Base-by-base conservation (phyloP, 2,797 vertebrate genomes). In the Picus viridis region DNA sequence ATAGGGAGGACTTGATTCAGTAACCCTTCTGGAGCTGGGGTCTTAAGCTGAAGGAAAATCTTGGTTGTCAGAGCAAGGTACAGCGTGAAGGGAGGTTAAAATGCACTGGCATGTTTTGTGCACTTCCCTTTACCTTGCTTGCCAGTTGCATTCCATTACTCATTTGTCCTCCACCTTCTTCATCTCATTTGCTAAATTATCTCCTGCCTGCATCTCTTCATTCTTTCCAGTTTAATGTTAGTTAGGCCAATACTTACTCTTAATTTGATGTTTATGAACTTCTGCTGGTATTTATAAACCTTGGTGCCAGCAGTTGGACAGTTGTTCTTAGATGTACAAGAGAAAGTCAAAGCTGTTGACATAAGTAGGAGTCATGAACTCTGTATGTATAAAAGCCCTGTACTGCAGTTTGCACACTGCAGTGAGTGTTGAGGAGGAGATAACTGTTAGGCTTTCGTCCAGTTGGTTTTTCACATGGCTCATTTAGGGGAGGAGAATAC, bases 261-360 rank as follows among this genome's bases (percentile, higher is more conserved):
- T 90, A 90, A 93, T 90, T 90, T 39, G 51, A 34, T 72, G 41
- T 76, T 92, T 94, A 92, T 85, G 86, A 92, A 36, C 79, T 83
- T 67, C 16, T 1, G 8, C 86, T 91, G 79, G 59, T 92, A 83
- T 93, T 89, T 85, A 83, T 90, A 95, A 94, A 73, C 43, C 43
- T 61, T 63, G 57, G 43, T 94, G 82, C 84, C 92, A 94, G 78
- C 68, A 86, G 57, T 82, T 92, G 1, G 0, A 54, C 84, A 80
- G 79, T 90, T 93, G 84, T 83, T 94, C 71, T 86, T 79, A 75
- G 57, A 82, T 70, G 73, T 92, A 82, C 76, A 47, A 79, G 80
- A 82, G 49, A 88, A 94, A 94, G 70, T 90, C 73, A 93, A 61
- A 88, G 53, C 90, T 86, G 73, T 92, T 92, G 90, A 83, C 73